Base-by-base conservation (phyloP, 2,113 vertebrate species). In the Corvus hawaiiensis region DNA sequence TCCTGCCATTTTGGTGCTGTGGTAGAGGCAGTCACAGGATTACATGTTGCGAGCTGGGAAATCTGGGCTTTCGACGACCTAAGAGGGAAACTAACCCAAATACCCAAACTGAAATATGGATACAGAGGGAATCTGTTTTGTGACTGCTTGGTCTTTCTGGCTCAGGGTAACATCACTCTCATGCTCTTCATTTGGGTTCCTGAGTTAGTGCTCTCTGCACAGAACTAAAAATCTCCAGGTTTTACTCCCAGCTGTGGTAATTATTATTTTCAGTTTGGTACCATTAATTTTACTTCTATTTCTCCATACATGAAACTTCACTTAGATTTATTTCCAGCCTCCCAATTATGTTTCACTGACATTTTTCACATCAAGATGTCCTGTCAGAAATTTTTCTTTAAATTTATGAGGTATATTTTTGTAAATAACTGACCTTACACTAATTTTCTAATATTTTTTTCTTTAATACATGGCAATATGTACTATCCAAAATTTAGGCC, bases 41-140 rank as follows among this genome's bases (percentile, higher is more conserved):
- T 89, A 35, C 51, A 69, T 12, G 12, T 24, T 33, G n/a, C 19
- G 27, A 84, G 62, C 16, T 62, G 41, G 12, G 51, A 89, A 77
- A 56, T 73, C 5, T n/a, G 22, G 28, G 11, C 6, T 88, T 81
- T 78, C 0, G 0, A 11, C 1, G 10, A 37, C 12, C 54, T 43
- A 28, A 44, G 41, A 74, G 19, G 12, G 80, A 87, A 91, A 69
- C 8, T 44, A 69, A 62, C 17, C 22, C 9, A 1, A 54, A 66
- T 22, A 66, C 20, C 8, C 41, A 77, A 73, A 49, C 11, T n/a
- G n/a, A 84, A 80, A n/a, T 33, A n/a, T 6, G n/a, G 22, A 15
- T 63, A 46, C 28, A 46, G 27, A 55, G 23, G 26, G 64, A 87
- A 54, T 55, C 24, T 69, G 9, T 13, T 90, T 27, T 43, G 56